Percentiles rank a stretch among this genome's conserved stretches.
These are phyloP conservation scores for Netelia inedita DNA, from an alignment of 2,888 invertebrate species.

Conservation along the genomic window DNA sequence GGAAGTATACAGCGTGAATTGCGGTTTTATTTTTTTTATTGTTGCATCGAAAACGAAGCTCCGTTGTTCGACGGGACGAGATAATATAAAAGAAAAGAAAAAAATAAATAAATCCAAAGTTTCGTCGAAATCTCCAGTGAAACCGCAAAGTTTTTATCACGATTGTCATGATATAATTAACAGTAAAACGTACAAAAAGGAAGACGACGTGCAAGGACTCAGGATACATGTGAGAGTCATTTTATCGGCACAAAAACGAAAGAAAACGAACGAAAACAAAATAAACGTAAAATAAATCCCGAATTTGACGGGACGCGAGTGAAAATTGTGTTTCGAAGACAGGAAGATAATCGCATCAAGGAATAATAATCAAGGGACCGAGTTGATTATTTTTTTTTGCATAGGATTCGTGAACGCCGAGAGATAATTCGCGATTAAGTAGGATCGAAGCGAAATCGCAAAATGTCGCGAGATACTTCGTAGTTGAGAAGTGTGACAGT, in stretches of 20 bases:
- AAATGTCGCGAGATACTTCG: slow-evolving; percentile 54
- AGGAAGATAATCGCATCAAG: slow-evolving; percentile 17
- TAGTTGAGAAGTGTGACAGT: slow-evolving; percentile 45
- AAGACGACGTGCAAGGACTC: slow-evolving; percentile 1
- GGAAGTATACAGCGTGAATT: slow-evolving; percentile 37
- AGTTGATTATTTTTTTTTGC: slow-evolving; percentile 6
- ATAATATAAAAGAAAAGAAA: slow-evolving; percentile 10
- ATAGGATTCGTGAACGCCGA: slow-evolving; percentile 29
- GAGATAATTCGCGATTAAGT: slow-evolving; percentile 29
- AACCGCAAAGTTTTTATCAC: slow-evolving; percentile 5
- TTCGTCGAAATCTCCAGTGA: slow-evolving; percentile 41
- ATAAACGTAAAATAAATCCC: slow-evolving; percentile 55
- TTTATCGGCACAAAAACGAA: neutral
- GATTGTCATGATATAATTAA: neutral
- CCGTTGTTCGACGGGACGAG: slow-evolving; percentile 19
- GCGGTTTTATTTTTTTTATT: slow-evolving; percentile 26
- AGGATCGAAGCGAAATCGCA: slow-evolving; percentile 11
- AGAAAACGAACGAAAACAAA: slow-evolving; percentile 26
- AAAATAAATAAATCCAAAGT: slow-evolving; percentile 25
- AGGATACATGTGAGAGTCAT: slow-evolving; percentile 37
- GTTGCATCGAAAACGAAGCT: slow-evolving; percentile 20
- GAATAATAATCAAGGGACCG: slow-evolving; percentile 44
- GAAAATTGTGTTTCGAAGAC: slow-evolving; percentile 65
- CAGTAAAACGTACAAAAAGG: neutral
- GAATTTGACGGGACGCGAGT: slow-evolving; percentile 62